phyloP scores from a whole-genome alignment of 2,113 vertebrate species.

The Bufo gargarizans region DNA sequence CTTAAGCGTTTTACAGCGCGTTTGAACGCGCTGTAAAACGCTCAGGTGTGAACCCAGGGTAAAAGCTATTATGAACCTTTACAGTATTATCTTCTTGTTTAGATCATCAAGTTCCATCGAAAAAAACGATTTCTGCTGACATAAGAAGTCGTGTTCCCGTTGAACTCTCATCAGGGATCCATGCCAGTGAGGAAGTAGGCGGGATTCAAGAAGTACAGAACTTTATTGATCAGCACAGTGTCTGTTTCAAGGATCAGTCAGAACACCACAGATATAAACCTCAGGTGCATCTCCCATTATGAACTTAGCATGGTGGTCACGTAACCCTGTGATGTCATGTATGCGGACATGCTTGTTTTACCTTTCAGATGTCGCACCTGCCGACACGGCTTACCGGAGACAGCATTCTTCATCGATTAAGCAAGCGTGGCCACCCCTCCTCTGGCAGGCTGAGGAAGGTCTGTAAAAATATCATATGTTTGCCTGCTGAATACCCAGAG shows the following conservation, averaged over 20 bases:
- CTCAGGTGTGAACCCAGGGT: no score
- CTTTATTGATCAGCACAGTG: not conserved
- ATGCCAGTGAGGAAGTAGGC: not conserved
- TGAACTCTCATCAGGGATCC: not conserved
- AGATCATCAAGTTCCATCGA: conserved; percentile 19
- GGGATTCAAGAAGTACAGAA: not conserved
- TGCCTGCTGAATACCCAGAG: conserved; percentile 24
- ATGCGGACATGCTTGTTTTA: no score
- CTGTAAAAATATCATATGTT: conserved; percentile 30
- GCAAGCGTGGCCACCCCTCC: not conserved
- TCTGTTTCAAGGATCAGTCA: not conserved
- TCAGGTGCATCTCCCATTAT: not conserved
- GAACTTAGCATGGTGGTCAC: not conserved
- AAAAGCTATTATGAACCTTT: no score
- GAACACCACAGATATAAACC: not conserved
- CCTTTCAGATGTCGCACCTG: not conserved
- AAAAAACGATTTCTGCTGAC: not conserved
- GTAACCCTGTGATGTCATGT: not conserved
- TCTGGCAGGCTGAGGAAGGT: conserved; percentile 15
- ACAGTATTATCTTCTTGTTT: not conserved
- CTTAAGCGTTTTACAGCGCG: no score
- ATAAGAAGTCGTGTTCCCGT: not conserved
- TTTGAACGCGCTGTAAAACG: no score
- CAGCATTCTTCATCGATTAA: not conserved
- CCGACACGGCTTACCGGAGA: not conserved